Base-by-base conservation (phyloP, 2,888 invertebrate species). In the Anthophora plumipes region DNA sequence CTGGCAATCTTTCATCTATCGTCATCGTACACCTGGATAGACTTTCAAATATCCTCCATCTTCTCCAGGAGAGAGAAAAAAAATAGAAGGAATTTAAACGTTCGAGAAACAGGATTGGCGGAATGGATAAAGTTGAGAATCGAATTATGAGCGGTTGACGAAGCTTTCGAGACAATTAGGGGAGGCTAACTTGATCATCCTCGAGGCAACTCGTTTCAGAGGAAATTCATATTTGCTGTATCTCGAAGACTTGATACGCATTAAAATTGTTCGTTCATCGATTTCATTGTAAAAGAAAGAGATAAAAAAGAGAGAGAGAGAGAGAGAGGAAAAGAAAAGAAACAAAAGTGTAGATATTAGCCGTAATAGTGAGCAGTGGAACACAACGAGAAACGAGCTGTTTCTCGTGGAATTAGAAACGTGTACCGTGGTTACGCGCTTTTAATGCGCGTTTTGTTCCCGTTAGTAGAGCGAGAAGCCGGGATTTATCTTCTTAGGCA, bases 381-480 rank as follows among this genome's bases (percentile, higher is more conserved):
- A 7, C 22, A 3, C n/a, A 48, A 11, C 14, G 25, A 5, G 22
- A 31, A 57, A 57, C 25, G 31, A n/a, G 17, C 9, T 1, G 4
- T 31, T 52, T 61, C 76, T 14, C 60, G 31, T 20, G 48, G 46
- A 68, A 77, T 77, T 77, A 77, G 76, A 77, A 77, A 77, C 54
- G 54, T 25, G 39, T 31, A 50, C 31, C 61, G 43, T 37, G 31
- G 61, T 77, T 25, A 20, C 66, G 48, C 46, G 31, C 48, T 52
- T 67, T 68, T 76, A 76, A 68, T 48, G 77, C 48, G 31, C 68
- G 67, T 67, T 54, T 54, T 50, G 60, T 41, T 50, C 11, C 41
- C 60, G 54, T 78, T 78, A 82, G 67, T 67, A 67, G 73, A 70
- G 55, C 69, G 74, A 60, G 74, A 61, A 78, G 57, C 48, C 54